Base-by-base conservation (phyloP, 2,888 invertebrate species). In the Julus scandinavius region DNA sequence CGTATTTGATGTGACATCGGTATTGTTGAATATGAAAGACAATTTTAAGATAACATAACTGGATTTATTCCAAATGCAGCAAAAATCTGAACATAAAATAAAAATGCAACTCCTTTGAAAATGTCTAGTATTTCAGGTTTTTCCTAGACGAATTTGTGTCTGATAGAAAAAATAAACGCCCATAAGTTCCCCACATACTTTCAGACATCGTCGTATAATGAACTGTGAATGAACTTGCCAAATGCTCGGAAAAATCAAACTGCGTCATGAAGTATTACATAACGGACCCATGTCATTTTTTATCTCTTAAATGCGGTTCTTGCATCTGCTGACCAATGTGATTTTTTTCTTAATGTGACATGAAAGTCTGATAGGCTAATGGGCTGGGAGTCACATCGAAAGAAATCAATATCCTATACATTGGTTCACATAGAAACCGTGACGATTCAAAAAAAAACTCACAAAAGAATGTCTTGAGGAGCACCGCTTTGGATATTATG, bases 331-430 rank as follows among this genome's bases (percentile, higher is more conserved):
- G 85, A 85, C 85, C 45, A 29, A 20, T 85, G 85, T 45, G 13
- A 49, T 85, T 85, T 85, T 85, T 40, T 85, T 49, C 50, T 7
- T 85, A 85, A 85, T 40, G 85, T 85, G 85, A 50, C 85, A 45
- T 45, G 20, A 85, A 85, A 20, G 45, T 20, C 85, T n/a, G 85
- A 85, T 85, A 85, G 85, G n/a, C 85, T 45, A 85, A 85, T 49
- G 85, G 50, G 45, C 13, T 20, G 17, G 85, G 85, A 50, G 20
- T 49, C 50, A 85, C 50, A 49, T 45, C 29, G 45, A 85, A 45
- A 45, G 85, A 85, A 85, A 85, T 85, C 85, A 45, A 85, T 85
- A 85, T 80, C 29, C 9, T 3, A 38, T n/a, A 3, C 20, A 80
- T 80, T 80, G 80, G 29, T 80, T 80, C 80, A 2, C 38, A 80